Evolutionary conservation across 2,888 invertebrate species (phyloP).

Genomic region (Leucozona laternaria): DNA sequence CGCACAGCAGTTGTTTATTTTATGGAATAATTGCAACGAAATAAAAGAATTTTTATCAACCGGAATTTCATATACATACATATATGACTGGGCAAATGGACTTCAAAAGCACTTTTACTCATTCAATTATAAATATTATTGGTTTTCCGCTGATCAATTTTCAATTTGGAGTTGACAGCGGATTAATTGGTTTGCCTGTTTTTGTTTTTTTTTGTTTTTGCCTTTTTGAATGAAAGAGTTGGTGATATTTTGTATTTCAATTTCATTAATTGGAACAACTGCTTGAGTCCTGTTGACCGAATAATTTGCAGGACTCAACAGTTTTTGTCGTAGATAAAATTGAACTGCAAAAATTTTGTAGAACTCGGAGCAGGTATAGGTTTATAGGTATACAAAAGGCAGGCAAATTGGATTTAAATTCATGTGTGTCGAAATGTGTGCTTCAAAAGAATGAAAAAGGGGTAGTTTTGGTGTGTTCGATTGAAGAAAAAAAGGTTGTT

Average conservation of each 20-base stretch:
- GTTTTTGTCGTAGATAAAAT: background rate
- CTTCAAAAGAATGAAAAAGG: background rate
- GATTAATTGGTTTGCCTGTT: slow-evolving; percentile 21
- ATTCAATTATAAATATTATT: slow-evolving; percentile 52
- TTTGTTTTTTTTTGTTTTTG: background rate
- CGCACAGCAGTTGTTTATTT: background rate
- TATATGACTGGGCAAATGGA: slow-evolving; percentile 28
- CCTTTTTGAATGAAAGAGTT: slow-evolving; percentile 7
- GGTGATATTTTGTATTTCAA: slow-evolving; percentile 9
- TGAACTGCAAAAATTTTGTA: background rate
- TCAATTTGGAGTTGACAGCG: slow-evolving; percentile 26
- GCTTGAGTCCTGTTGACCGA: slow-evolving; percentile 12
- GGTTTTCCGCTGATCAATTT: slow-evolving; percentile 40
- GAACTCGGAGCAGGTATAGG: no score
- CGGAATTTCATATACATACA: slow-evolving; percentile 6
- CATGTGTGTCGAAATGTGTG: background rate
- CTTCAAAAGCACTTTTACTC: slow-evolving; percentile 41
- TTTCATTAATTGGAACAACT: background rate
- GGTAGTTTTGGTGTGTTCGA: no score
- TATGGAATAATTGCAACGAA: background rate
- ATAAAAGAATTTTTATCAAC: slow-evolving; percentile 5
- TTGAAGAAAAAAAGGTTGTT: no score
- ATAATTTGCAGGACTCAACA: slow-evolving; percentile 16
- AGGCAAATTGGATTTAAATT: background rate
- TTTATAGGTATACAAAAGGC: background rate